These are phyloP conservation scores for Xenops minutus DNA, from an alignment of 2,797 vertebrate genomes.

Conservation along the genomic window DNA sequence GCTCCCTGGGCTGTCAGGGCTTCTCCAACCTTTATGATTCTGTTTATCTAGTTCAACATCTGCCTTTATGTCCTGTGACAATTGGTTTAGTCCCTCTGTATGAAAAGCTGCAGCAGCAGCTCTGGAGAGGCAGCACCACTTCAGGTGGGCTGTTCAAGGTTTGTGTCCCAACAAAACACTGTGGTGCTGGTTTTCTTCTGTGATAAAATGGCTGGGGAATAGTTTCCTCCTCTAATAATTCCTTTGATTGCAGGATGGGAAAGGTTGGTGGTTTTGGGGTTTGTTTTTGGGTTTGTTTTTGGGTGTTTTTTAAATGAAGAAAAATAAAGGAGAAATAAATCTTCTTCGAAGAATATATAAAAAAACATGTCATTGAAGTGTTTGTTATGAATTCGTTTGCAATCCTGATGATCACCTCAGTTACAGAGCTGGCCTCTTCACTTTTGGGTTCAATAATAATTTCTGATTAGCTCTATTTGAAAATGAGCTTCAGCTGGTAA, in stretches of 20 bases:
- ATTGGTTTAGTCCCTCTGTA: not conserved
- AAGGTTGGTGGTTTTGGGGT: not conserved
- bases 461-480: not conserved
- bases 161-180: not conserved
- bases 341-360: not conserved
- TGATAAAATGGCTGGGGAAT: not conserved
- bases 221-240: not conserved
- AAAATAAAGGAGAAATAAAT: not conserved
- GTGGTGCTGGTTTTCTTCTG: not conserved
- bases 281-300: too few relatives aligned
- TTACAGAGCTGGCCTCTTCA: not conserved
- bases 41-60: not conserved
- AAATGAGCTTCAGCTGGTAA: conserved; percentile 26
- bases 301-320: not conserved
- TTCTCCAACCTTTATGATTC: not conserved
- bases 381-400: not conserved
- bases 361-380: not conserved
- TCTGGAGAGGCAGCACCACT: not conserved
- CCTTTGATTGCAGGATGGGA: not conserved
- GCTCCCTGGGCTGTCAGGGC: fast-evolving
- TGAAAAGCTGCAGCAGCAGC: not conserved
- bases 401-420: not conserved
- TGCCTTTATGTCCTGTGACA: not conserved
- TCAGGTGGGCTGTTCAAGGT: not conserved
- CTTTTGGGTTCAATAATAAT: not conserved